Percentiles rank a stretch among this genome's conserved stretches.
These are phyloP conservation scores for Osmerus mordax DNA, from an alignment of 2,113 vertebrate genomes.

Conservation along the genomic window DNA sequence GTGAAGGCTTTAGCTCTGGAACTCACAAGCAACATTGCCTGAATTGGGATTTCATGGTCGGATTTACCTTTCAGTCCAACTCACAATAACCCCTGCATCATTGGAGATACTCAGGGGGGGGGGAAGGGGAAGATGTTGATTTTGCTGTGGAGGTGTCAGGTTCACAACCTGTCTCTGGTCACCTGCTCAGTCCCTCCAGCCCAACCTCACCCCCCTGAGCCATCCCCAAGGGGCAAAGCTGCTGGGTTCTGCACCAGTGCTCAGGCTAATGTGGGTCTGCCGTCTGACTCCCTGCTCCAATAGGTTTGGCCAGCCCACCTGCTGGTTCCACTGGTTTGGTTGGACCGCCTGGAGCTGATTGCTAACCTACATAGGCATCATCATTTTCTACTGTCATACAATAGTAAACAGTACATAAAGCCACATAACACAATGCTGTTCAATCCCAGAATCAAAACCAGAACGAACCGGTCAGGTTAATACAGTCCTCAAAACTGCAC, in stretches of 20 bases:
- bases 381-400: slow-evolving; percentile 23
- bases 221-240: slow-evolving; percentile 39
- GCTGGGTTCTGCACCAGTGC: slow-evolving; percentile 61
- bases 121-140: slow-evolving; percentile 12
- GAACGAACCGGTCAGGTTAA: slow-evolving; percentile 49
- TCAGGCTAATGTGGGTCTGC: slow-evolving; percentile 64
- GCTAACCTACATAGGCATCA: slow-evolving; percentile 64
- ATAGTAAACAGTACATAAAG: slow-evolving; percentile 1
- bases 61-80: slow-evolving; percentile 52
- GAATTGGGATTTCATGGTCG: slow-evolving; percentile 48
- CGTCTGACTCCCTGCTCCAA: slow-evolving; percentile 46
- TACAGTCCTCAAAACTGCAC: slow-evolving; percentile 63
- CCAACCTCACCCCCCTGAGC: slow-evolving; percentile 21
- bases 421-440: slow-evolving; percentile 24
- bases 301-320: slow-evolving; percentile 54
- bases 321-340: slow-evolving; percentile 64
- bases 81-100: slow-evolving; percentile 42
- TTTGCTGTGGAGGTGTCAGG: slow-evolving; percentile 46
- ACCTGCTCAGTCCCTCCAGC: slow-evolving; percentile 26
- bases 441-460: slow-evolving; percentile 40
- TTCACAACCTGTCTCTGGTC: background rate
- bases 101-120: slow-evolving; percentile 22
- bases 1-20: slow-evolving; percentile 39
- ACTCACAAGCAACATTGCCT: slow-evolving; percentile 49
- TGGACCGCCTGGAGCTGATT: slow-evolving; percentile 53